A percentile compares a stretch with the other conserved stretches of the same genome.
Conservation (phyloP, 2,113 vertebrate genomes). For the Pycnonotus jocosus region DNA sequence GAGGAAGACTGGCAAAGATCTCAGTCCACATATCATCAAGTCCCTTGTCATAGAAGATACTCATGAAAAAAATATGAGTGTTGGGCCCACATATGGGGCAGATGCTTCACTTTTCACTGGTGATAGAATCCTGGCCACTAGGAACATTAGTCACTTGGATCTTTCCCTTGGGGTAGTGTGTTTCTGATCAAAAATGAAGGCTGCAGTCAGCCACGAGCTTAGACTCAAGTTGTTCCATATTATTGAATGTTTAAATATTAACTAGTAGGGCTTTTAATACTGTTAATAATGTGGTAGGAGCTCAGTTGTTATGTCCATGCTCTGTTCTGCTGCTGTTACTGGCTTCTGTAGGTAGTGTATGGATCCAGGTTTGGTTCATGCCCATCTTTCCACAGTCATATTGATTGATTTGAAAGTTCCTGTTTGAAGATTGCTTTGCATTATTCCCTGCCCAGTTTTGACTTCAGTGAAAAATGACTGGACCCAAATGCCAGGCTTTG, state of each 20-base stretch:
- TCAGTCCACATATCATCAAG: neutral
- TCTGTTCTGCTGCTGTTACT: neutral
- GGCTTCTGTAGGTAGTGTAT: neutral
- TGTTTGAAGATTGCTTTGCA: neutral
- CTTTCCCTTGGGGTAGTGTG: neutral
- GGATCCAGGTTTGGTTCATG: neutral
- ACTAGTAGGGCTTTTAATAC: neutral
- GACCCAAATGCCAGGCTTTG: constrained; percentile 15
- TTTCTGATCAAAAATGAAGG: constrained; percentile 23
- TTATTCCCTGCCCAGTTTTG: neutral
- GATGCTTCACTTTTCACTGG: constrained; percentile 12
- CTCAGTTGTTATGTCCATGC: neutral
- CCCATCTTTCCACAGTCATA: neutral
- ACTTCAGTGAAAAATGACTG: constrained; percentile 12
- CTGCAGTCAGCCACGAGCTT: neutral
- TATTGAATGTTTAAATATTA: neutral
- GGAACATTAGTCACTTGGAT: neutral
- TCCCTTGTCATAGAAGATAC: neutral
- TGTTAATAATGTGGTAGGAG: neutral
- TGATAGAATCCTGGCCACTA: neutral
- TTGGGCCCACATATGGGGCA: neutral
- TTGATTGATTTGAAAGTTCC: neutral
- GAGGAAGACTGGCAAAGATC: neutral
- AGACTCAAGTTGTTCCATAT: neutral
- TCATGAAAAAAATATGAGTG: neutral